Conservation (phyloP, 2,797 vertebrate genomes). For the Uromys caudimaculatus region DNA sequence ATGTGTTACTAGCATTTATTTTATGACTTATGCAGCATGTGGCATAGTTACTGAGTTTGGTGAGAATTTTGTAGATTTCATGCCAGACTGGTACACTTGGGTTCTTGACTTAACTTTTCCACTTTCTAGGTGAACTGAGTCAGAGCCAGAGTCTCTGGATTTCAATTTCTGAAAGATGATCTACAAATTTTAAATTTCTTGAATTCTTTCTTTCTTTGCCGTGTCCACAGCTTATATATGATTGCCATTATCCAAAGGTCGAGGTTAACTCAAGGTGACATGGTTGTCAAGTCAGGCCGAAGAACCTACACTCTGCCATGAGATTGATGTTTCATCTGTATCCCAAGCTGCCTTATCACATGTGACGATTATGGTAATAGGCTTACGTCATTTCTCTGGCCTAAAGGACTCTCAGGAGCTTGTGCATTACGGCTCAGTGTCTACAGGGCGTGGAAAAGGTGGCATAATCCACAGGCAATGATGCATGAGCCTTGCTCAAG, state of each 20-base stretch:
- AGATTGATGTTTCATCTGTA: not conserved
- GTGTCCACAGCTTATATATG: not conserved
- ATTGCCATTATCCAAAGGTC: not conserved
- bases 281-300: not conserved
- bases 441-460: not conserved
- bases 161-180: constrained; percentile 48
- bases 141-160: not conserved
- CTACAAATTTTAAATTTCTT: constrained; percentile 30
- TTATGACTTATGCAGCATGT: not conserved
- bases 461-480: constrained; percentile 86
- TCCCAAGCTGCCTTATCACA: not conserved
- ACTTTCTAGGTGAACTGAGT: not conserved
- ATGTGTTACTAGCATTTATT: not conserved
- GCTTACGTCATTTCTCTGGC: not conserved
- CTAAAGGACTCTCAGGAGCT: not conserved
- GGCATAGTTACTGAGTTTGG: not conserved
- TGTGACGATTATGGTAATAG: not conserved
- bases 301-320: not conserved
- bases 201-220: constrained; percentile 21
- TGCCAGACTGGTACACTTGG: not conserved
- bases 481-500: constrained; percentile 67
- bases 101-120: not conserved
- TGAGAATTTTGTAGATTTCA: not conserved
- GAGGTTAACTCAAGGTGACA: not conserved
- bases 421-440: not conserved